Evolutionary conservation across 1,140 invertebrate species (phyloP).

Genomic region (Rhagoletis zephyria): DNA sequence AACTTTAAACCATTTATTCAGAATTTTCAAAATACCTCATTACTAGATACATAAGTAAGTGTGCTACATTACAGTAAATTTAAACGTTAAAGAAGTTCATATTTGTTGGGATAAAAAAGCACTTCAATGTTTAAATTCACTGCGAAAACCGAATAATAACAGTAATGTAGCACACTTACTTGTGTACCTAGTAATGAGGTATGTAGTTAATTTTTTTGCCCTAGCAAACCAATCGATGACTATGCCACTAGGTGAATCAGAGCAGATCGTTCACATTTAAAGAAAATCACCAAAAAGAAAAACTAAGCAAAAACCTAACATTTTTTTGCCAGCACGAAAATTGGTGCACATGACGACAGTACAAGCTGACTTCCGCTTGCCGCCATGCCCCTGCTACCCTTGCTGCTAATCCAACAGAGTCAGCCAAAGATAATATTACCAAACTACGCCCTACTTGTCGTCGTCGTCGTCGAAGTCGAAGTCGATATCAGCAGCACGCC

Average conservation of each 20-base stretch:
- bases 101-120: too few relatives aligned
- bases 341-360: slow-evolving; percentile 40
- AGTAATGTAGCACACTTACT: too few relatives aligned
- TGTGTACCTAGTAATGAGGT: too few relatives aligned
- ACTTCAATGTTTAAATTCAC: too few relatives aligned
- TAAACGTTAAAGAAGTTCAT: too few relatives aligned
- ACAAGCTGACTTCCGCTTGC: slow-evolving; percentile 22
- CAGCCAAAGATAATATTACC: neutral
- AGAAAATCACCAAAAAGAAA: neutral
- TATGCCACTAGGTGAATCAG: slow-evolving; percentile 26
- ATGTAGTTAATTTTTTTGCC: neutral
- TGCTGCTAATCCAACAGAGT: neutral
- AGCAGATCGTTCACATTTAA: neutral
- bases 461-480: neutral
- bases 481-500: neutral
- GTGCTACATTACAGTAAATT: too few relatives aligned
- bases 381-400: neutral
- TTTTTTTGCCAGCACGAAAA: neutral
- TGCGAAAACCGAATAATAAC: too few relatives aligned
- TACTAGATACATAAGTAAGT: too few relatives aligned
- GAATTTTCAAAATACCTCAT: too few relatives aligned
- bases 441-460: neutral
- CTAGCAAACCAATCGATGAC: neutral
- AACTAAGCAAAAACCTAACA: neutral
- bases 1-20: too few relatives aligned